These are phyloP conservation scores for Phymanthus crucifer DNA, from an alignment of 92 coral and sea anemone genomes.

Conservation along the genomic window DNA sequence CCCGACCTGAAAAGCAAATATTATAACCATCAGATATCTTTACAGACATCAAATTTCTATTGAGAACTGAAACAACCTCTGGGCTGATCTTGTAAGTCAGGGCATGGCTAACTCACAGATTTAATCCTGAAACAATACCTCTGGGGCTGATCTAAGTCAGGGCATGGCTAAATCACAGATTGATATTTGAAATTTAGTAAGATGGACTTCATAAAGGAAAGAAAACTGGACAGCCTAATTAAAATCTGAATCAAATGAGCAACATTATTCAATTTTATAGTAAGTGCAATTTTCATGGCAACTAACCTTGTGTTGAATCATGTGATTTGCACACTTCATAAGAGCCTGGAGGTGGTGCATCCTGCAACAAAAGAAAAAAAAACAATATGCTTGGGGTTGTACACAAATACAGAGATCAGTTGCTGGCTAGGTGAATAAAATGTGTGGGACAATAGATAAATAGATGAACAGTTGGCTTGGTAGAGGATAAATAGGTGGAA, in stretches of 20 bases:
- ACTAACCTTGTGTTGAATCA: conserved; percentile 88
- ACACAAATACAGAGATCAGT: neutral
- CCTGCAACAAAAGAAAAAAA: conserved; percentile 60
- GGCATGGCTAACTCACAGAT: too few species aligned
- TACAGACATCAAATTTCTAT: neutral
- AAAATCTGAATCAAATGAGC: too few species aligned
- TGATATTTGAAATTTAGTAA: neutral
- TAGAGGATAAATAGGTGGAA: neutral
- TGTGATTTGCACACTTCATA: conserved; percentile 86
- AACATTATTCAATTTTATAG: too few species aligned
- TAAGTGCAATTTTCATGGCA: too few species aligned
- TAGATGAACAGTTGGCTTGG: neutral
- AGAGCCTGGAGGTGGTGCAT: conserved; percentile 96
- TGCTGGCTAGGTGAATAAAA: too few species aligned
- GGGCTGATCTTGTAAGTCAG: too few species aligned
- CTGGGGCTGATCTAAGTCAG: neutral
- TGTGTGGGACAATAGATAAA: neutral
- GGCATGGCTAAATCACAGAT: neutral
- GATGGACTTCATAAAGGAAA: neutral
- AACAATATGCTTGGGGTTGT: too few species aligned
- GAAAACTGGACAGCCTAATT: too few species aligned
- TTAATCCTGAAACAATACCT: too few species aligned
- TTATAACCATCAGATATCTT: neutral
- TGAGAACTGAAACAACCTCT: too few species aligned
- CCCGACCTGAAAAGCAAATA: conserved; percentile 65